A percentile compares a stretch with the other conserved stretches of the same genome.
Evolutionary conservation across 1,140 invertebrate species (phyloP).

Genomic region (Calosoma granatense): DNA sequence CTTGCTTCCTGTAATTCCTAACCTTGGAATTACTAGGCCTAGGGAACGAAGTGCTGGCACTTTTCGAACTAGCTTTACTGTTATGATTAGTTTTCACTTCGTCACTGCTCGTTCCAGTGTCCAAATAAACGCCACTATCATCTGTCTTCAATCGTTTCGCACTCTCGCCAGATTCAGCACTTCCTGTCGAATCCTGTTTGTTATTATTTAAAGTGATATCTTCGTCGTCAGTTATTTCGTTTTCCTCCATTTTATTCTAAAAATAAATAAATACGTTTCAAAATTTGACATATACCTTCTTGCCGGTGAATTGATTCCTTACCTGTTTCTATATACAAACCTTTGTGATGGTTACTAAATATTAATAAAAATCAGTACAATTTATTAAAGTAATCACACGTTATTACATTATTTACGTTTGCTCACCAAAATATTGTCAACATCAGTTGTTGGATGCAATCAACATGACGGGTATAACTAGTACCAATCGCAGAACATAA

Average conservation of each 20-base stretch:
- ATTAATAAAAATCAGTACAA: too few relatives aligned
- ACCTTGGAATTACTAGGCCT: constrained; percentile 18
- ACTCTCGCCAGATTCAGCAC: constrained; percentile 17
- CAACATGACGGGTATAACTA: too few relatives aligned
- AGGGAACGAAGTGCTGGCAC: constrained; percentile 22
- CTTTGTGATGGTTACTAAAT: too few relatives aligned
- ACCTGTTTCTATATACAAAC: too few relatives aligned
- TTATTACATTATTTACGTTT: background rate
- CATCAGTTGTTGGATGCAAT: background rate
- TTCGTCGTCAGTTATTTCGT: background rate
- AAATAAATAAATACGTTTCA: constrained; percentile 7
- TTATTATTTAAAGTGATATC: background rate
- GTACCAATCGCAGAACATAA: too few relatives aligned
- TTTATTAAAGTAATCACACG: background rate
- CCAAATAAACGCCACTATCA: constrained; percentile 10
- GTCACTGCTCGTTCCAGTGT: constrained; percentile 7
- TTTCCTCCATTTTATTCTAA: constrained; percentile 6
- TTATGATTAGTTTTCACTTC: background rate
- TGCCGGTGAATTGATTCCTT: too few relatives aligned
- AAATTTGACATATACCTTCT: too few relatives aligned
- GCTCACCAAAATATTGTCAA: background rate
- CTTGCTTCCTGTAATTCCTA: constrained; percentile 12
- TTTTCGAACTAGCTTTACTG: constrained; percentile 19
- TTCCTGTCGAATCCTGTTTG: constrained; percentile 6
- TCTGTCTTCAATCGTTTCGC: constrained; percentile 27